phyloP scores from a whole-genome alignment of 2,888 invertebrate species.

The Drosophila ochracea region DNA sequence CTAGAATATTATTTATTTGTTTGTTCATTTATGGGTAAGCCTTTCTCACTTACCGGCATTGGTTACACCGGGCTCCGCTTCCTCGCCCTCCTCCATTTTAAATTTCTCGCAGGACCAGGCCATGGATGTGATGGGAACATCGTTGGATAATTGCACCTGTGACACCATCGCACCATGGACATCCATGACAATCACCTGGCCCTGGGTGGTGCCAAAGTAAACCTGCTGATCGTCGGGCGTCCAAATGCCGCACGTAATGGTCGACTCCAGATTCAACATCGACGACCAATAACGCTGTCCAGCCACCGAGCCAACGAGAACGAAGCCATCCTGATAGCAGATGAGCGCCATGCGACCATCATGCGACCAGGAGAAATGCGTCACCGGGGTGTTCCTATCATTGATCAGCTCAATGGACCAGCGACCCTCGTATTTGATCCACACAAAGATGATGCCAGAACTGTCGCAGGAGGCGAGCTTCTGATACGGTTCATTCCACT shows the following conservation, averaged over 20 bases:
- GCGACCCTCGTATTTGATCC: slow-evolving; percentile 99
- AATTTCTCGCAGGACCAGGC: slow-evolving; percentile 99
- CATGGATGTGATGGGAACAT: slow-evolving; percentile 95
- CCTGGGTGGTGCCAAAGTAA: slow-evolving; percentile 97
- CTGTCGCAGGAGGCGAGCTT: slow-evolving; percentile 99
- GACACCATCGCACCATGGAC: slow-evolving; percentile 98
- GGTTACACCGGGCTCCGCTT: slow-evolving; percentile 87
- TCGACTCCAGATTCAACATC: slow-evolving; percentile 96
- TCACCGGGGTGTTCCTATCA: slow-evolving; percentile 98
- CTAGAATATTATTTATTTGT: background rate
- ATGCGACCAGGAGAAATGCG: slow-evolving; percentile 99
- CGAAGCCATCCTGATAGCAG: slow-evolving; percentile 99
- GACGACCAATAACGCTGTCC: slow-evolving; percentile 99
- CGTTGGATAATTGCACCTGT: slow-evolving; percentile 94
- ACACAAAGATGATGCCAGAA: slow-evolving; percentile 99
- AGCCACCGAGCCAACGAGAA: slow-evolving; percentile 98
- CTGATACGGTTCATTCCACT: slow-evolving; percentile 99
- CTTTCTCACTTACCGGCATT: slow-evolving; percentile 85
- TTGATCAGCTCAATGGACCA: slow-evolving; percentile 99
- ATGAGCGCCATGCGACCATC: slow-evolving; percentile 99
- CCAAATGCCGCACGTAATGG: slow-evolving; percentile 98
- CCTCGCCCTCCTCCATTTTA: slow-evolving; percentile 98
- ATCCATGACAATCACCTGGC: slow-evolving; percentile 98
- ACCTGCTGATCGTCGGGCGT: slow-evolving; percentile 99
- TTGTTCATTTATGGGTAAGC: background rate